phyloP scores from a whole-genome alignment of 2,888 invertebrate species.

The Argyresthia goedartella region DNA sequence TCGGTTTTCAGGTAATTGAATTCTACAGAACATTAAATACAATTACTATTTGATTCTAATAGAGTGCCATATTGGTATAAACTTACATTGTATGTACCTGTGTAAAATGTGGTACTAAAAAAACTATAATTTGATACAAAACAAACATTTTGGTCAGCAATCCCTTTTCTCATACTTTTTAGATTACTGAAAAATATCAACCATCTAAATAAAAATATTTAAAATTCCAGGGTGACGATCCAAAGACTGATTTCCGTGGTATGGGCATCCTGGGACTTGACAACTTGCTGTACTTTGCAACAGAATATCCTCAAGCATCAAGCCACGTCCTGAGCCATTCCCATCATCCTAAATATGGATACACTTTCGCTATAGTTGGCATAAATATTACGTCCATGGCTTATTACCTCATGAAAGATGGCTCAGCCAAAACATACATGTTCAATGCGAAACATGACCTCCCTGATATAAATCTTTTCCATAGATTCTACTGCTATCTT shows the following conservation, averaged over 20 bases:
- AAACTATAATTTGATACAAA: too few species aligned
- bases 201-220: too few species aligned
- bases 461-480: conserved; percentile 82
- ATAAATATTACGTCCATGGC: conserved; percentile 96
- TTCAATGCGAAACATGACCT: conserved; percentile 82
- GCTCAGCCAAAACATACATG: conserved; percentile 90
- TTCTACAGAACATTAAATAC: neutral
- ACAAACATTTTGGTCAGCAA: too few species aligned
- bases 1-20: conserved; percentile 86
- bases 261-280: conserved; percentile 97
- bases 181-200: too few species aligned
- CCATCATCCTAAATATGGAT: conserved; percentile 89
- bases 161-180: too few species aligned
- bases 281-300: conserved; percentile 89
- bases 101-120: too few species aligned
- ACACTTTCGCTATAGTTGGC: conserved; percentile 91
- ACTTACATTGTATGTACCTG: too few species aligned
- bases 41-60: too few species aligned
- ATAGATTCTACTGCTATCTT: conserved; percentile 93
- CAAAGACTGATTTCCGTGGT: conserved; percentile 97
- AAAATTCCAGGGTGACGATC: conserved; percentile 88
- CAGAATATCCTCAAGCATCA: conserved; percentile 83
- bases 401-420: conserved; percentile 82
- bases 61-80: too few species aligned
- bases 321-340: conserved; percentile 89